phyloP scores from a whole-genome alignment of 2,888 invertebrate species.

The Mechanitis mazaeus region DNA sequence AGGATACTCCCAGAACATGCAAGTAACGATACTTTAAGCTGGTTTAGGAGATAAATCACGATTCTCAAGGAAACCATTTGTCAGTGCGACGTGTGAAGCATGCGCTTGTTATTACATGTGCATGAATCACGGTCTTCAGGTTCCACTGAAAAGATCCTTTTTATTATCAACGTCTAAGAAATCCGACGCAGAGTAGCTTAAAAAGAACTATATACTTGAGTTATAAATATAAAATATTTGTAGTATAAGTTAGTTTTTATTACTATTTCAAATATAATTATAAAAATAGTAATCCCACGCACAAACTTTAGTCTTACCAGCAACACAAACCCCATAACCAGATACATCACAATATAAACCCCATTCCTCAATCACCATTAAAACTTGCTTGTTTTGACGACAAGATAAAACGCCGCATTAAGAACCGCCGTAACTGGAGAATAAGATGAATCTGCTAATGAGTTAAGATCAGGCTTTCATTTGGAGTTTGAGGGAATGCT shows the following conservation, averaged over 20 bases:
- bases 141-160: slow-evolving; percentile 10
- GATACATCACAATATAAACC: slow-evolving; percentile 25
- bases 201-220: neutral
- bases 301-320: neutral
- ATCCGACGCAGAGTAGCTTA: neutral
- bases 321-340: slow-evolving; percentile 10
- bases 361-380: slow-evolving; percentile 50
- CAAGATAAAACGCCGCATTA: slow-evolving; percentile 53
- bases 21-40: slow-evolving; percentile 20
- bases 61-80: slow-evolving; percentile 26
- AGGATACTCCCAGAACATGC: slow-evolving; percentile 12
- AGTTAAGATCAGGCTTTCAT: slow-evolving; percentile 17
- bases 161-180: slow-evolving; percentile 17
- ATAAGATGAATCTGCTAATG: slow-evolving; percentile 26
- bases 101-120: slow-evolving; percentile 27
- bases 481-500: slow-evolving; percentile 11
- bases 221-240: too few species aligned
- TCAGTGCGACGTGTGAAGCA: slow-evolving; percentile 31
- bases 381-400: slow-evolving; percentile 51
- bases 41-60: slow-evolving; percentile 25
- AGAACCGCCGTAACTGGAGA: slow-evolving; percentile 48
- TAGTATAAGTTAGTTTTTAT: too few species aligned
- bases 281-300: neutral
- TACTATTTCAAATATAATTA: neutral
- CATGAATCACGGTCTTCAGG: slow-evolving; percentile 29